Conservation (phyloP, 2,888 invertebrate genomes). For the Lasius fuliginosus region DNA sequence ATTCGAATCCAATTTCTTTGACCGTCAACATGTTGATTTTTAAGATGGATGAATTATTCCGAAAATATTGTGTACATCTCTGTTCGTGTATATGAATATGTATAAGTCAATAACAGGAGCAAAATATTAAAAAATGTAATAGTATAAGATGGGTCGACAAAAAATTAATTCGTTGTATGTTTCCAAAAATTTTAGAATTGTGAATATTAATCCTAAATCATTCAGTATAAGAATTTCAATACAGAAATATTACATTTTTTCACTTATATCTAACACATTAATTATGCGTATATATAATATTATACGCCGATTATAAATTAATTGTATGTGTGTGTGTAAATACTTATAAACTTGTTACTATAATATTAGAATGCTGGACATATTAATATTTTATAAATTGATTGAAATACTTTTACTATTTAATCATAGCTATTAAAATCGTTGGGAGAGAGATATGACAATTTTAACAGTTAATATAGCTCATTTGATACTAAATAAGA, state of each 20-base stretch:
- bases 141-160: neutral
- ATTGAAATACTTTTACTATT: neutral
- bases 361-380: neutral
- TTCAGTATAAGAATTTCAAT: neutral
- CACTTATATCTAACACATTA: neutral
- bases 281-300: neutral
- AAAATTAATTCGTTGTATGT: neutral
- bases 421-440: neutral
- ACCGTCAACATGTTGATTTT: constrained; percentile 29
- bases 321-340: too few relatives aligned
- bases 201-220: neutral
- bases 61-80: neutral
- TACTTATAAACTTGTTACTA: neutral
- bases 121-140: neutral
- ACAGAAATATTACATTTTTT: constrained; percentile 4
- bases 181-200: neutral
- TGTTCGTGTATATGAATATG: neutral
- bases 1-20: constrained; percentile 33
- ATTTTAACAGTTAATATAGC: neutral
- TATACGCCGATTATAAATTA: neutral
- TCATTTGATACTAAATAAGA: constrained; percentile 16
- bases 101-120: neutral
- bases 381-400: neutral
- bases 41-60: constrained; percentile 32
- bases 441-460: neutral